Conservation (phyloP, 2,888 invertebrate genomes). For the Pachliopta kotzebuea region DNA sequence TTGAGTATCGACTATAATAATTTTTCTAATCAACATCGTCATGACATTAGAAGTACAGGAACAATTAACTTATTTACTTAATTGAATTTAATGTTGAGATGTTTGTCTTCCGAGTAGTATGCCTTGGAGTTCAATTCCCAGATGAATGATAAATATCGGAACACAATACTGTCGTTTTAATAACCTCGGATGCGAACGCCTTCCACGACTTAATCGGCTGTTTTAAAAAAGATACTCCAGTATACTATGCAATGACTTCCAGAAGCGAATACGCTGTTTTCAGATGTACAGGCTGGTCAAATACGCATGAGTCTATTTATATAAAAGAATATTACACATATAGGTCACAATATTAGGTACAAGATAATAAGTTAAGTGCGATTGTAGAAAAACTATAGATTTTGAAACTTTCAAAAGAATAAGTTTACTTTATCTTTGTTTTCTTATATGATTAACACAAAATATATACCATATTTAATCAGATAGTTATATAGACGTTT, state of each 20-base stretch:
- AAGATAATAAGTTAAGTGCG: too few species aligned
- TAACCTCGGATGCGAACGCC: conserved; percentile 1
- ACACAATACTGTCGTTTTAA: not conserved
- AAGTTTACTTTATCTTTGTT: too few species aligned
- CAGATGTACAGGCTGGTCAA: too few species aligned
- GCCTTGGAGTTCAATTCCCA: conserved; percentile 2
- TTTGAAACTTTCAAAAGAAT: too few species aligned
- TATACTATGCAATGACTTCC: not conserved
- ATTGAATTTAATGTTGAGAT: not conserved
- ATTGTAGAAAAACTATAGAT: too few species aligned
- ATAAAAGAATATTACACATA: too few species aligned
- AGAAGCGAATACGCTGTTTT: too few species aligned
- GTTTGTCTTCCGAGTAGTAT: not conserved
- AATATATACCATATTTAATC: not conserved
- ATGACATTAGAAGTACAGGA: too few species aligned
- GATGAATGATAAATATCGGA: not conserved
- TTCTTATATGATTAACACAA: not conserved
- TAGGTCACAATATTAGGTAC: too few species aligned
- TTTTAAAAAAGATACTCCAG: not conserved
- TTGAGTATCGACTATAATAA: too few species aligned
- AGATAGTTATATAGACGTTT: not conserved
- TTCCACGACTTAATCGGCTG: not conserved
- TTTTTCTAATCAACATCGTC: too few species aligned
- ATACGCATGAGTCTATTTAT: too few species aligned
- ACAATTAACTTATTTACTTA: not conserved